phyloP scores from a whole-genome alignment of 2,113 vertebrate genomes.

The Mastomys natalensis region DNA sequence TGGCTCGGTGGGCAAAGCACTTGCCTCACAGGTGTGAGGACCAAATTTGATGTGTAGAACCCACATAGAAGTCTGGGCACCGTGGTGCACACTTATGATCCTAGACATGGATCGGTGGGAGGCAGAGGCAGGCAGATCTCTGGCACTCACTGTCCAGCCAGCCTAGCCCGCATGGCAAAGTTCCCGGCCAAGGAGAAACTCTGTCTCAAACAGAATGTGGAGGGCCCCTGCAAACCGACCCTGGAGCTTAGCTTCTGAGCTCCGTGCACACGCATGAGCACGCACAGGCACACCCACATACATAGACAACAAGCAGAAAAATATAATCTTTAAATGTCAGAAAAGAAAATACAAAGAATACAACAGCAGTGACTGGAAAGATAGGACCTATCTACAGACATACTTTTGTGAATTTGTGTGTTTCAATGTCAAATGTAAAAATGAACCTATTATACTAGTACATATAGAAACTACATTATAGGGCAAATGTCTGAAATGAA shows the following conservation, averaged over 20 bases:
- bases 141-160: neutral
- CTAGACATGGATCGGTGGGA: neutral
- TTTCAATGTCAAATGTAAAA: constrained; percentile 55
- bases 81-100: neutral
- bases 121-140: neutral
- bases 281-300: neutral
- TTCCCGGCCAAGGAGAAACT: neutral
- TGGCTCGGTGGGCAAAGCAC: neutral
- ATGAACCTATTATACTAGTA: neutral
- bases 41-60: neutral
- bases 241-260: neutral
- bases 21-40: neutral
- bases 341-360: neutral
- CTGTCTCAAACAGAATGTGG: neutral
- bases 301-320: neutral
- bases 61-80: neutral
- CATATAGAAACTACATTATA: constrained; percentile 16
- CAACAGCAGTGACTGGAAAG: constrained; percentile 42
- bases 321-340: neutral
- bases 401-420: neutral
- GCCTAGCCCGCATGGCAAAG: neutral
- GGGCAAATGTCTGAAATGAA: constrained; percentile 15
- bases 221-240: too few species aligned
- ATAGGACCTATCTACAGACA: neutral
- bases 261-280: neutral